Base-by-base conservation (phyloP, 2,888 invertebrate species). In the Brachypalpus laphriformis region DNA sequence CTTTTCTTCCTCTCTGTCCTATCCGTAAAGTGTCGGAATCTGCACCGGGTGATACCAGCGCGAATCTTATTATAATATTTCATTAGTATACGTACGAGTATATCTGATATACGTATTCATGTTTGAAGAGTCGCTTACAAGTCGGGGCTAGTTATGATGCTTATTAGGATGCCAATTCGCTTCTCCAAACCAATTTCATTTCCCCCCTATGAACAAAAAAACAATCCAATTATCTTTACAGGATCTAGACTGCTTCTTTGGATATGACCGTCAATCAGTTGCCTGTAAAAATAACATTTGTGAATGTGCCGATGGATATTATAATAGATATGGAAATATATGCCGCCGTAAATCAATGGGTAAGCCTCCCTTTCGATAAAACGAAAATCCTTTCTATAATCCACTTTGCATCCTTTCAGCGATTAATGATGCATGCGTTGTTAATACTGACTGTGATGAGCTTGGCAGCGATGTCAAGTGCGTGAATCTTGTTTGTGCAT, bases 341-440 rank as follows among this genome's bases (percentile, higher is more conserved):
- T 92, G 92, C 78, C 91, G 92, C 74, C 90, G 91, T 77, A 91
- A 90, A 90, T 91, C 92, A 89, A 91, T 91, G 90, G 90, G 92
- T 92, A 78, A 87, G 77, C 68, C 14, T 22, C 11, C 34, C 5
- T 11, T n/a, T 40, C n/a, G 1, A 14, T 0, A 14, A 40, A 2
- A 34, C 2, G 3, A 34, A 34, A 11, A n/a, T 0, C 9, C 37
- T 3, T 37, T 3, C 7, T 14, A 42, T 42, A 5, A n/a, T n/a
- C n/a, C 45, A 20, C 3, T 40, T 16, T 34, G 45, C 31, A 22
- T 22, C 6, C 47, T 31, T 68, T n/a, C 51, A 90, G 91, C 89
- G 89, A 89, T 90, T 87, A 89, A 89, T 87, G 91, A 91, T 89
- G 88, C 89, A 81, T 92, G 92, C 89, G 89, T 92, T 88, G 92